Evolutionary conservation across 2,888 invertebrate genomes (phyloP).

Genomic region (Netelia inedita): DNA sequence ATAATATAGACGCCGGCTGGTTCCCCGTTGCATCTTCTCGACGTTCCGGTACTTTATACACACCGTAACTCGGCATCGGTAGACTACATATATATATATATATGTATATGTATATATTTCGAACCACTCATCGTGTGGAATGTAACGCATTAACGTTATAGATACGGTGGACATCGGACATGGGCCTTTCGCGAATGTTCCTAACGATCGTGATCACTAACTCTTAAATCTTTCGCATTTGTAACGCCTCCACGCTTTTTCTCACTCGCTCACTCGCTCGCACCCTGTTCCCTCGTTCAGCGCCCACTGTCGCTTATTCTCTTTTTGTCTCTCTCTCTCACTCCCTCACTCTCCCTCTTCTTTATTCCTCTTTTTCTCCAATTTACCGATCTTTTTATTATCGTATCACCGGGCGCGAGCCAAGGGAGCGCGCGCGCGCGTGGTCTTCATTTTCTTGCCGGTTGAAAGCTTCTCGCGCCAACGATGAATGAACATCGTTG

Average conservation of each 20-base stretch:
- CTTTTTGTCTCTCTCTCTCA: constrained; percentile 33
- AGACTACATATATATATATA: neutral
- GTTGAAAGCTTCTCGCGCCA: constrained; percentile 38
- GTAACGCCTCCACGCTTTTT: constrained; percentile 69
- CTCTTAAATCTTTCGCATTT: constrained; percentile 77
- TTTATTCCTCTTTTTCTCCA: constrained; percentile 25
- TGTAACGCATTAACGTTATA: constrained; percentile 81
- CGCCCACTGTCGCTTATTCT: constrained; percentile 3
- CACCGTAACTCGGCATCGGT: constrained; percentile 67
- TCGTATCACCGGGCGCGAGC: constrained; percentile 20
- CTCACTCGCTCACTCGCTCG: constrained; percentile 46
- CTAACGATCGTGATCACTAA: constrained; percentile 78
- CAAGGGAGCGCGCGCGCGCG: neutral
- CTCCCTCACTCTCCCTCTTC: constrained; percentile 52
- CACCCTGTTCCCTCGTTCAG: constrained; percentile 7
- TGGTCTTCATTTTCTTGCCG: constrained; percentile 70
- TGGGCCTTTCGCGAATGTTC: constrained; percentile 70
- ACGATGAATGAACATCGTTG: constrained; percentile 70
- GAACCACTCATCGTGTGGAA: constrained; percentile 65
- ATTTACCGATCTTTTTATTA: constrained; percentile 61
- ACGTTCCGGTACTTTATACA: constrained; percentile 66
- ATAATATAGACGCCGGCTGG: constrained; percentile 59
- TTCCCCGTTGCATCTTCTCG: constrained; percentile 23
- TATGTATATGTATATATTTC: neutral
- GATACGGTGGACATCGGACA: constrained; percentile 78